A percentile compares a stretch with the other conserved stretches of the same genome.
These are phyloP conservation scores for Cynopterus sphinx DNA, from an alignment of 2,797 vertebrate species.

Conservation along the genomic window DNA sequence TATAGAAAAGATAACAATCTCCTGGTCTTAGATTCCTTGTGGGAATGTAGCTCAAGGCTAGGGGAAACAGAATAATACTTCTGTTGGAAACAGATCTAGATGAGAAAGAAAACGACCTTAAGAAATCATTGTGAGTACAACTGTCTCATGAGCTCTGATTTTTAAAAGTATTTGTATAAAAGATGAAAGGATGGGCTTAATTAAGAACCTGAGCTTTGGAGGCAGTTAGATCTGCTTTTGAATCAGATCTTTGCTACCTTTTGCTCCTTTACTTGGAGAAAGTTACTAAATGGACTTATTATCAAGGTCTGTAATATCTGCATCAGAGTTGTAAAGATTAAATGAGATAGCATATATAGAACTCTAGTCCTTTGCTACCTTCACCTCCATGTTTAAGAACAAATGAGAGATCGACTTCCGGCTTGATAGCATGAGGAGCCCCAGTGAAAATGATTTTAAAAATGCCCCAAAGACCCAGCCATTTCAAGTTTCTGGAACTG, in stretches of 20 bases:
- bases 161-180: background rate
- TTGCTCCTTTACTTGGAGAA: background rate
- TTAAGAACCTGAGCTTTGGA: background rate
- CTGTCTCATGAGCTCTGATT: background rate
- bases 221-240: background rate
- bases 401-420: background rate
- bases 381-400: background rate
- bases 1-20: background rate
- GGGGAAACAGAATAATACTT: background rate
- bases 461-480: background rate
- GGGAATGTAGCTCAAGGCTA: background rate
- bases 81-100: background rate
- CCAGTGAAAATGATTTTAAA: background rate
- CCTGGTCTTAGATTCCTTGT: background rate
- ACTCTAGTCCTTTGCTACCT: background rate
- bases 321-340: background rate
- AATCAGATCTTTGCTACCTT: background rate
- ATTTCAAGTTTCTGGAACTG: slow-evolving; percentile 4
- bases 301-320: background rate
- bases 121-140: background rate
- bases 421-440: background rate
- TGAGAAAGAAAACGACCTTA: background rate
- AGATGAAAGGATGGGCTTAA: background rate
- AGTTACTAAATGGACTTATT: background rate
- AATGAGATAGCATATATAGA: background rate